Base-by-base conservation (phyloP, 2,888 invertebrate species). In the Nipponacmea schrenckii region DNA sequence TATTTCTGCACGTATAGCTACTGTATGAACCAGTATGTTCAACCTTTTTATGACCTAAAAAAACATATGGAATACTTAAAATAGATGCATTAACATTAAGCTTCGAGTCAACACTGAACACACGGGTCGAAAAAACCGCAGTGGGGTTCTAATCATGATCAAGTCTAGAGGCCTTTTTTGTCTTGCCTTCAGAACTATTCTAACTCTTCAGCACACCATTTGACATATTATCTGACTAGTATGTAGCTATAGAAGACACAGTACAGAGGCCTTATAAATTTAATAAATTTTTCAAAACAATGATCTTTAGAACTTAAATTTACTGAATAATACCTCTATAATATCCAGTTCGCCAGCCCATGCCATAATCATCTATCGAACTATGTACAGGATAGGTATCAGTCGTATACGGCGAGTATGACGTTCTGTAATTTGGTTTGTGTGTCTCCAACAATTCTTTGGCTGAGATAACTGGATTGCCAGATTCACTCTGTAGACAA, bases 261-360 rank as follows among this genome's bases (percentile, higher is more conserved):
- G 39, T 8, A 39, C 39, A 39, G 39, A 10, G 10, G 8, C 31
- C 31, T 31, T 31, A 31, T 31, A n/a, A n/a, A n/a, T n/a, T n/a
- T n/a, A n/a, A n/a, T n/a, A 46, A 46, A 46, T 15, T 14, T 1
- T 14, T 46, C 46, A 14, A 46, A 46, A 46, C 46, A 14, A 46
- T n/a, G 15, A 14, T 50, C 50, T 12, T 12, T 7, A 5, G 0
- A 50, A 68, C 7, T 56, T 27, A n/a, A 27, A 15, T 20, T 68
- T 56, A 5, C 17, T 17, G 27, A 10, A 24, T 17, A 14, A 8
- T 48, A 70, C 70, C 70, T 31, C 44, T 65, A 45, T 70, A 70
- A 39, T 65, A 44, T 24, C 70, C 70, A 44, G 56, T 66, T 24
- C 70, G 48, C 70, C 70, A 70, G 24, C 70, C 70, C 62, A 70